Evolutionary conservation across 2,888 invertebrate genomes (phyloP), one percentile per base, ranked within the genome.

Genomic region (Piscicola geometra): DNA sequence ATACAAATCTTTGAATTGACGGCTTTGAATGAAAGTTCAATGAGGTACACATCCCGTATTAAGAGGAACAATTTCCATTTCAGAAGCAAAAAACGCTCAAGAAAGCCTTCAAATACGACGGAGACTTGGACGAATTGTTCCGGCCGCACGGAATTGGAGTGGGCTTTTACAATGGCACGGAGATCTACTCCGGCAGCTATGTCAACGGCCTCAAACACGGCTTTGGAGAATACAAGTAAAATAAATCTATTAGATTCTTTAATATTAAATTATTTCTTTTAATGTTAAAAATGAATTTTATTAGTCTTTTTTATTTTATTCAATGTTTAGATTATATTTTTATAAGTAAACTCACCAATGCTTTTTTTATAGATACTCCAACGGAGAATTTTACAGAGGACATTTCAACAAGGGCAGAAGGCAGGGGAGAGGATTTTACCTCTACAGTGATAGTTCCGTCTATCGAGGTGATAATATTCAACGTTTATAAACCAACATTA

Each of bases 31-130:
- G n/a, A n/a, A n/a, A n/a, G n/a, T n/a, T n/a, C n/a, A n/a, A n/a
- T n/a, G n/a, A n/a, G n/a, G n/a, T n/a, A n/a, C n/a, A n/a, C n/a
- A n/a, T n/a, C n/a, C n/a, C n/a, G n/a, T n/a, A n/a, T n/a, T n/a
- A n/a, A n/a, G n/a, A n/a, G n/a, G n/a, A n/a, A n/a, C n/a, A n/a
- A n/a, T n/a, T n/a, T n/a, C n/a, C n/a, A n/a, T 41, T 41, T 41
- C 41, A 41, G 41, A 41, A 41, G 15, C 5, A 9, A 15, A 41
- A 41, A 41, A 41, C 5, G 41, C 41, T 5, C 5, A 41, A 41
- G 70, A 70, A 70, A 41, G 30, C 70, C 5, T 70, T 70, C 25
- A 36, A 3, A 5, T 70, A 36, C 47, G 70, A 70, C 2, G 70
- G 70, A 21, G 70, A 70, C 15, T 33, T 30, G 35, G 35, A 70